Evolutionary conservation across 1,140 invertebrate species (phyloP).

Genomic region (Bathynomus jamesi): DNA sequence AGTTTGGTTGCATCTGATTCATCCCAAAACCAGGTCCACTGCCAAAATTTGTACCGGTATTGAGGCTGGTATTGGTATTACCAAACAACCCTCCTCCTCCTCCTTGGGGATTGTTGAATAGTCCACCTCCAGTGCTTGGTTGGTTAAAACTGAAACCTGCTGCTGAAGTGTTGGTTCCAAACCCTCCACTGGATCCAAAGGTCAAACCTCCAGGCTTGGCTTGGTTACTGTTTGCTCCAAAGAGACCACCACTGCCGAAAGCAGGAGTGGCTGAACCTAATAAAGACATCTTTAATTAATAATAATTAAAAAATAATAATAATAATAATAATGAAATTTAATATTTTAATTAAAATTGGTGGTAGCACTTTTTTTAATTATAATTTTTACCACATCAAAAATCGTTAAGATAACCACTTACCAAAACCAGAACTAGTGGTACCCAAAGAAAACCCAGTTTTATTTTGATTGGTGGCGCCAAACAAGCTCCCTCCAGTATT

Average conservation of each 20-base stretch:
- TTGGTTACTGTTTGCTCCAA: constrained; percentile 43
- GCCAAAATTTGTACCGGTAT: constrained; percentile 25
- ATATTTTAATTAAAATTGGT: no score
- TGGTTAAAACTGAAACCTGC: constrained; percentile 40
- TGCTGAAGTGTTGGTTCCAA: constrained; percentile 7
- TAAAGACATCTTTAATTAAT: not conserved
- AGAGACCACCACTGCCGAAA: constrained; percentile 44
- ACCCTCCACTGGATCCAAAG: constrained; percentile 40
- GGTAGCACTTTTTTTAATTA: no score
- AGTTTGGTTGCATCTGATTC: not conserved
- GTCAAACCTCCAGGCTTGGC: constrained; percentile 20
- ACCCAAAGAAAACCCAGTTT: constrained; percentile 43
- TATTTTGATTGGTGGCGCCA: constrained; percentile 37
- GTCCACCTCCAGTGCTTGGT: constrained; percentile 46
- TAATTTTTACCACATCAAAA: no score
- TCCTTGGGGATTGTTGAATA: constrained; percentile 51
- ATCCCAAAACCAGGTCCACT: constrained; percentile 28
- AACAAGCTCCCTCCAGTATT: constrained; percentile 25
- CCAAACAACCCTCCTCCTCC: constrained; percentile 39
- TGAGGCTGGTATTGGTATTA: constrained; percentile 14
- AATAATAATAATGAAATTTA: no score
- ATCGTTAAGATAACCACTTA: constrained; percentile 5
- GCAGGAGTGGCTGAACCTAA: constrained; percentile 42
- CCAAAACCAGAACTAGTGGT: constrained; percentile 39
- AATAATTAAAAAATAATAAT: not conserved